These are phyloP conservation scores for Ommatoiulus sabulosus DNA, from an alignment of 2,888 invertebrate species.

Conservation along the genomic window DNA sequence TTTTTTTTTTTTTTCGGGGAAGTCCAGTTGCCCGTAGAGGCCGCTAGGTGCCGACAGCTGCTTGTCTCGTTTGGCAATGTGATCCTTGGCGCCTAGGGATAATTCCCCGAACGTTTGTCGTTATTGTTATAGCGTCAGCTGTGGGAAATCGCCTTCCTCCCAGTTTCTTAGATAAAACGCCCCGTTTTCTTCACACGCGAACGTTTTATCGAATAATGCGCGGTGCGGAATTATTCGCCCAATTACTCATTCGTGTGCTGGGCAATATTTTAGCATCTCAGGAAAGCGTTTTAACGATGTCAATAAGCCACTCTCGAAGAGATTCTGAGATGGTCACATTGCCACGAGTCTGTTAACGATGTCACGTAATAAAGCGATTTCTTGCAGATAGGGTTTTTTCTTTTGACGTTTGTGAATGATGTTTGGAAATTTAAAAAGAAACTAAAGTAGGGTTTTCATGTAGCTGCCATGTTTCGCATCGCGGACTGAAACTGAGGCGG, in stretches of 20 bases:
- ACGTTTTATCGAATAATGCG: too few relatives aligned
- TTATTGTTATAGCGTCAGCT: background rate
- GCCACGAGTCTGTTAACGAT: background rate
- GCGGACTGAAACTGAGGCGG: background rate
- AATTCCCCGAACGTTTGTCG: background rate
- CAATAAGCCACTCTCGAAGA: background rate
- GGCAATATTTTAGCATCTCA: background rate
- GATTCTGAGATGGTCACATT: background rate
- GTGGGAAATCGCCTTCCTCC: background rate
- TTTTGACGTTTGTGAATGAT: background rate
- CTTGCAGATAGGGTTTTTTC: background rate
- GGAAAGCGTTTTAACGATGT: background rate
- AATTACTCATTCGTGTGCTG: background rate
- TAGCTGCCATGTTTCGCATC: background rate
- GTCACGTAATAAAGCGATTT: background rate
- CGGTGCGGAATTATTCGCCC: background rate
- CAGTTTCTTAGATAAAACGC: background rate
- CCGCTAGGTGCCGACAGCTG: background rate
- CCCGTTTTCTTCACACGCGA: background rate
- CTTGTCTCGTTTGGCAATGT: background rate
- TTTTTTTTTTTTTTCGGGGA: background rate
- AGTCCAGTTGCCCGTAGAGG: background rate
- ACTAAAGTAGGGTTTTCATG: background rate
- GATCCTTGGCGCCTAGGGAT: background rate
- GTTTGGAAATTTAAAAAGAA: background rate